Conservation (phyloP, 1,140 invertebrate species). For the Hyphantria cunea region DNA sequence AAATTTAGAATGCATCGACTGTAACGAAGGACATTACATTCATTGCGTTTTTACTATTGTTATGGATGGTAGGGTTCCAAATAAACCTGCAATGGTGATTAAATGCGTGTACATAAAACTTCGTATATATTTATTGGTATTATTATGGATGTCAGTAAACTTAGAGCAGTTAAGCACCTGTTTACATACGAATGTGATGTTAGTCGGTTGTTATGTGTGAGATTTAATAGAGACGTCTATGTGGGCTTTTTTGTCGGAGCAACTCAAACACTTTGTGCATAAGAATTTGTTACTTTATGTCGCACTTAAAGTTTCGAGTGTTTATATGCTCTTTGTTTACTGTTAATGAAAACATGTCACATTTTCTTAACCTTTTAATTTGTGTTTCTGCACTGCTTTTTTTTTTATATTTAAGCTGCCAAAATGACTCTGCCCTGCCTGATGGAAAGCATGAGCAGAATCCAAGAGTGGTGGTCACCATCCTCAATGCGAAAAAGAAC, state of each 20-base stretch:
- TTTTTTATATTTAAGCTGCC: too few species aligned
- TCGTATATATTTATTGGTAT: conserved; percentile 33
- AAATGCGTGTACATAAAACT: conserved; percentile 2
- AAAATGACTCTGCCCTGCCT: too few species aligned
- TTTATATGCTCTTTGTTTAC: conserved; percentile 11
- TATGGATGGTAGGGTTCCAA: not conserved
- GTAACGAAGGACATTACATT: conserved; percentile 7
- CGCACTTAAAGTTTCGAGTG: conserved; percentile 4
- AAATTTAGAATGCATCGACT: conserved; percentile 19
- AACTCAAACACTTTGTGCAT: conserved; percentile 50
- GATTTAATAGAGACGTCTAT: conserved; percentile 64
- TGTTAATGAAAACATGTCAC: not conserved
- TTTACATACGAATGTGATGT: conserved; percentile 64
- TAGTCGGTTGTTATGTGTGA: conserved; percentile 50
- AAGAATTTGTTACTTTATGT: conserved; percentile 41
- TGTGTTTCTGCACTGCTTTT: too few species aligned
- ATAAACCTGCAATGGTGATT: conserved; percentile 27
- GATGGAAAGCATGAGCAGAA: too few species aligned
- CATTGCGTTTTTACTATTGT: conserved; percentile 26
- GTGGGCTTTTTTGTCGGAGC: conserved; percentile 49
- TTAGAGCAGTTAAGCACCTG: conserved; percentile 62
- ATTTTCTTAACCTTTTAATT: too few species aligned
- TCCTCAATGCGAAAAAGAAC: too few species aligned
- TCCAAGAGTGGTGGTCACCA: too few species aligned
- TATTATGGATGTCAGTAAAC: conserved; percentile 65